Evolutionary conservation across 2,888 invertebrate species (phyloP).

Genomic region (Tenthredo livida): DNA sequence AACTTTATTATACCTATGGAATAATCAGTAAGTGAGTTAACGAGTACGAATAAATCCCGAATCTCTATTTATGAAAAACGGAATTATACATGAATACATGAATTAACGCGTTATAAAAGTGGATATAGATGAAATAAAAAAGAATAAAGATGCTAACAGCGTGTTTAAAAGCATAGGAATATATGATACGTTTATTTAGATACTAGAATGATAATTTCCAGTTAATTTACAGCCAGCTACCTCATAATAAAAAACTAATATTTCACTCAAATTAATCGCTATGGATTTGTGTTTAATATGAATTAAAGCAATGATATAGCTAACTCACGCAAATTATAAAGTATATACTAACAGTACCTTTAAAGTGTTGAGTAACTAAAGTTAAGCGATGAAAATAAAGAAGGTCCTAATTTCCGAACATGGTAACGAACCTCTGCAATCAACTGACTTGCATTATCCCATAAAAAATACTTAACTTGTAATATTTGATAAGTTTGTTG

Average conservation of each 20-base stretch:
- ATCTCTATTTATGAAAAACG: background rate
- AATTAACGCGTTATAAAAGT: background rate
- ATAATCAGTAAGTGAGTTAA: background rate
- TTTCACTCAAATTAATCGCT: background rate
- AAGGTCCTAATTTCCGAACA: background rate
- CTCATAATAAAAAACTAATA: background rate
- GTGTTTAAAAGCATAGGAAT: background rate
- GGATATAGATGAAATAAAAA: background rate
- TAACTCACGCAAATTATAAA: background rate
- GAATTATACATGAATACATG: background rate
- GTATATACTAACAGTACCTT: constrained; percentile 42
- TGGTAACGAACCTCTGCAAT: constrained; percentile 17
- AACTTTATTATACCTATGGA: background rate
- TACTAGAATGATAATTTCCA: background rate
- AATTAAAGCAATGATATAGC: background rate
- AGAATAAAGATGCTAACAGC: background rate
- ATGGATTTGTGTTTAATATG: background rate
- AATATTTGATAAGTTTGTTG: background rate
- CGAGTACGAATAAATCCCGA: background rate
- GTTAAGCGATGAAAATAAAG: background rate
- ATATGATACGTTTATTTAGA: constrained; percentile 7
- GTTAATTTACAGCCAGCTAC: background rate
- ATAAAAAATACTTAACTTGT: background rate
- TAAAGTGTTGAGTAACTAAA: constrained; percentile 13
- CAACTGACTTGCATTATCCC: background rate